Base-by-base conservation (phyloP, 64 coral and sea anemone genomes). In the Anthopleura sola region DNA sequence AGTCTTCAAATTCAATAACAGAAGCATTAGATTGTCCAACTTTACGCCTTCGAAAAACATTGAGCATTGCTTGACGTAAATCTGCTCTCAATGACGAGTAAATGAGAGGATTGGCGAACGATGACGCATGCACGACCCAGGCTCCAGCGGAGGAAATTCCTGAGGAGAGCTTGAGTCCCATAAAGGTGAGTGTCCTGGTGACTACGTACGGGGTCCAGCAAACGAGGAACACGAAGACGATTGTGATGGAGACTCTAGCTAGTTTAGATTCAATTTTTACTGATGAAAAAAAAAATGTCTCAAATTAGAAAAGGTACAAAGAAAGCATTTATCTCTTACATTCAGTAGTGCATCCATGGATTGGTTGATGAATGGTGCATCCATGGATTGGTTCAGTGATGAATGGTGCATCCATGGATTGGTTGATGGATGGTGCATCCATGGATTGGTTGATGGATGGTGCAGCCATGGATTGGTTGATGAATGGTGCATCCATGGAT, bases 131-230 rank as follows among this genome's bases (percentile, higher is more conserved):
- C 24, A 79, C 76, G 0, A 48, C 36, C 76, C 76, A 79, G 76
- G 76, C 76, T 48, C 37, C 76, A 5, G 37, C 76, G 3, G 76
- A 79, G 38, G 47, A 9, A 3, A 46, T 44, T n/a, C 17, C 76
- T 26, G 76, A 48, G 44, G 76, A 79, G 76, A 79, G 76, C 20
- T 33, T 79, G 76, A 79, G 36, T 44, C 76, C 76, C 36, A 79
- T 6, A 79, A 79, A 38, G 15, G 24, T 38, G 31, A 79, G 7
- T 23, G 76, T 48, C 44, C 76, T 79, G 17, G 76, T 79, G 44
- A 79, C 76, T 48, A 79, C 76, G 24, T 79, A 79, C 44, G 76
- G 76, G 36, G 76, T 79, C 76, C 76, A 79, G 14, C 76, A 79
- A 2, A 48, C 76, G 76, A 79, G 76, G 31, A 79, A 79, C 38